Conservation (phyloP, 1,140 invertebrate genomes). For the Drosophila rhopaloa region DNA sequence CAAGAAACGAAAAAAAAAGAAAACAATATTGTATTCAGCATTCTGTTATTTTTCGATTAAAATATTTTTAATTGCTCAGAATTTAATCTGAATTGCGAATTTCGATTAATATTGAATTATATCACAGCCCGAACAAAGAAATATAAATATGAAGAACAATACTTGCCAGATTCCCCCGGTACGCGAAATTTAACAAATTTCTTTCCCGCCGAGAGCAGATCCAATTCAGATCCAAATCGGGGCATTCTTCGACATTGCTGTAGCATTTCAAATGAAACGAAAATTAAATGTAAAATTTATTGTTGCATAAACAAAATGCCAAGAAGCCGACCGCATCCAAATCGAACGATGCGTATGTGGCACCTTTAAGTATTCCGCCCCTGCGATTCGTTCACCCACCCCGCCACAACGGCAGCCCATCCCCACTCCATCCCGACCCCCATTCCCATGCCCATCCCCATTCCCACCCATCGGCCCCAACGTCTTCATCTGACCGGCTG, state of each 20-base stretch:
- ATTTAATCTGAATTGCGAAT: not conserved
- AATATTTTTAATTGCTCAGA: constrained; percentile 23
- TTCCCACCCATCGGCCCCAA: constrained; percentile 16
- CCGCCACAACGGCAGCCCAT: not conserved
- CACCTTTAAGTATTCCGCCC: constrained; percentile 74
- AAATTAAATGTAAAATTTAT: constrained; percentile 81
- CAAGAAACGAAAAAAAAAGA: not conserved
- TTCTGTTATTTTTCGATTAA: constrained; percentile 2
- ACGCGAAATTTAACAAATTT: constrained; percentile 34
- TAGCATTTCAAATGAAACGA: constrained; percentile 72
- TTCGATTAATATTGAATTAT: constrained; percentile 43
- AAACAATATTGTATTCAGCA: not conserved
- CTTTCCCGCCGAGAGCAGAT: constrained; percentile 3
- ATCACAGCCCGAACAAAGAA: constrained; percentile 30
- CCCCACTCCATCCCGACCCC: not conserved
- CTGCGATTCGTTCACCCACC: constrained; percentile 10
- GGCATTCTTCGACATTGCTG: constrained; percentile 57
- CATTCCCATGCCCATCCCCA: not conserved
- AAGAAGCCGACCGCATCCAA: constrained; percentile 71
- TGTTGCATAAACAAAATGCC: constrained; percentile 81
- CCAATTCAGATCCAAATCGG: constrained; percentile 39
- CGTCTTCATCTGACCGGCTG: constrained; percentile 38
- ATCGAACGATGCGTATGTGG: constrained; percentile 72
- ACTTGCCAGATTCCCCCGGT: constrained; percentile 21
- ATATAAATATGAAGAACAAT: constrained; percentile 12